Evolutionary conservation across 2,797 vertebrate species (phyloP), one percentile per base, ranked within the genome.

Genomic region (Strix occidentalis): DNA sequence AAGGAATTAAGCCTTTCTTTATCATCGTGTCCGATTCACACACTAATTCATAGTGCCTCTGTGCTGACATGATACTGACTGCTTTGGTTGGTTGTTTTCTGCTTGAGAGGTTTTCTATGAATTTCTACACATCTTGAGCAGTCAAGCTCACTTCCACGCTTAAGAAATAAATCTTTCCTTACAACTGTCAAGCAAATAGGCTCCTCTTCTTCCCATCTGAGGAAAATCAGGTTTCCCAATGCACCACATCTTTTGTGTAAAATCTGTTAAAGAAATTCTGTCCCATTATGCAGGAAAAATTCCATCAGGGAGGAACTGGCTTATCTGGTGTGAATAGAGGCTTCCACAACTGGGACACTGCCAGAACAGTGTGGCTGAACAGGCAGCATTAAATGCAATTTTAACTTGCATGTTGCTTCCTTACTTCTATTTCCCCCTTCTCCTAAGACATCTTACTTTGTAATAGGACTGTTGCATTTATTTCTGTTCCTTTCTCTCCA

Each of bases 241-340:
- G 58, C 65, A 37, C 35, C 35, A 66, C 39, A 23, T 56, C 26
- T 39, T 70, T 77, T 56, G 28, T 2, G 1, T 69, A 91, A 86
- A 90, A 90, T 90, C 88, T 90, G 86, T 60, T 93, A 68, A 87
- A 80, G 78, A 95, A 85, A 87, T 93, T 39, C 68, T 8, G 5
- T 64, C 60, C 80, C 43, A 79, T 88, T 86, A 89, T 41, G 74
- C 85, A 95, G 66, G 77, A 82, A 16, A 58, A 93, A 72, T 50
- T 94, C 84, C 71, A 87, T 37, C 84, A 71, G 48, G 77, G 65
- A 84, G 45, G 71, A 95, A 87, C 90, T 87, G 75, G 64, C 86
- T 93, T 90, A 93, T 61, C 79, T 96, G 77, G 79, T 92, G 69
- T 76, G 80, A 95, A 74, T 24, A 69, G 35, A 87, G 58, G 78